These are phyloP conservation scores for Selene dorsalis DNA, from an alignment of 2,797 vertebrate genomes.

Conservation along the genomic window DNA sequence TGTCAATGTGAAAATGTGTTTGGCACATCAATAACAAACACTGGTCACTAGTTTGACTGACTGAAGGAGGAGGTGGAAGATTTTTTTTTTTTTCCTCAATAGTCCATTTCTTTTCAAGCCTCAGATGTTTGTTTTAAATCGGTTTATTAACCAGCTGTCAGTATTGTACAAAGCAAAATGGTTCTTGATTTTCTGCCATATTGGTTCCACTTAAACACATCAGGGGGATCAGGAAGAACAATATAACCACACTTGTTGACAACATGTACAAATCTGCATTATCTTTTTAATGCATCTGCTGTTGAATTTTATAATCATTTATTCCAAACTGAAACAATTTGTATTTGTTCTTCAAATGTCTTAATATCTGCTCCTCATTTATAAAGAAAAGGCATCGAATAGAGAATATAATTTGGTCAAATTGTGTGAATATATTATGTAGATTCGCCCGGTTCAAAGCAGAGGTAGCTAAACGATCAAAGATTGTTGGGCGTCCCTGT, in stretches of 20 bases:
- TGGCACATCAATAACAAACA: neutral
- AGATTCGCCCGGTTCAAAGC: neutral
- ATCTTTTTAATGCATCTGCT: neutral
- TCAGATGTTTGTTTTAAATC: neutral
- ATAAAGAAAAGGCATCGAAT: neutral
- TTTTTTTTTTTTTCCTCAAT: neutral
- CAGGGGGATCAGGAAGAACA: slow-evolving; percentile 18
- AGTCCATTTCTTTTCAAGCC: neutral
- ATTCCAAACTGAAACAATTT: no score
- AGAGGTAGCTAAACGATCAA: neutral
- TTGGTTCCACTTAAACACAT: neutral
- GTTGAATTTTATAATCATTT: neutral
- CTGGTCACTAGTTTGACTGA: slow-evolving; percentile 9
- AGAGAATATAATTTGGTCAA: neutral
- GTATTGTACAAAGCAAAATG: slow-evolving; percentile 41
- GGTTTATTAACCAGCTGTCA: slow-evolving; percentile 32
- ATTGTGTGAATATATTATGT: neutral
- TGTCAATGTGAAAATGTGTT: neutral
- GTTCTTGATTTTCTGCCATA: neutral
- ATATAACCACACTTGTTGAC: neutral
- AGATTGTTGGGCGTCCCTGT: slow-evolving; percentile 5
- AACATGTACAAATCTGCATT: slow-evolving; percentile 28
- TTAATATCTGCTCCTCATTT: slow-evolving; percentile 1
- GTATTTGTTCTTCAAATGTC: neutral
- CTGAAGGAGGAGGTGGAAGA: neutral